Evolutionary conservation across 2,888 invertebrate species (phyloP).

Genomic region (Polydrusus pterygomalis): DNA sequence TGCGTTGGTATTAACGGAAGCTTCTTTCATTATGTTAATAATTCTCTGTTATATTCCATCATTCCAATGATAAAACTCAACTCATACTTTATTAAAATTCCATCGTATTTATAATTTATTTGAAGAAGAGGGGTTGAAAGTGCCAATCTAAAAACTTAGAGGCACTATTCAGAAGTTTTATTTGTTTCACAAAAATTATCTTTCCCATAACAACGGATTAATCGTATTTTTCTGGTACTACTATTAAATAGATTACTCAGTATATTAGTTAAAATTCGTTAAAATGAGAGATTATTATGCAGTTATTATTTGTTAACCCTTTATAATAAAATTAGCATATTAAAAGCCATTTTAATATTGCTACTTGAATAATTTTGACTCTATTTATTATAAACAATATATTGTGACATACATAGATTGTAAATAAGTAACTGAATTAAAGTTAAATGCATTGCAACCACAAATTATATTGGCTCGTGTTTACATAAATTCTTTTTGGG

Average conservation of each 20-base stretch:
- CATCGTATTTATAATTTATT: too few relatives aligned
- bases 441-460: not conserved
- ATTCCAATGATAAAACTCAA: too few relatives aligned
- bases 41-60: too few relatives aligned
- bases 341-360: not conserved
- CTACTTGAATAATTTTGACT: slow-evolving; percentile 10
- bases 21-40: too few relatives aligned
- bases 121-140: too few relatives aligned
- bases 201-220: too few relatives aligned
- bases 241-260: not conserved
- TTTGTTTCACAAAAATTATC: too few relatives aligned
- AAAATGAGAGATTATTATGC: not conserved
- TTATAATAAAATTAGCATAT: slow-evolving; percentile 2
- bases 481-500: not conserved
- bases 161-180: too few relatives aligned
- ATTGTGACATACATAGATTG: slow-evolving; percentile 5
- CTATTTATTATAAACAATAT: not conserved
- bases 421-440: slow-evolving; percentile 18
- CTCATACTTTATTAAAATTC: too few relatives aligned
- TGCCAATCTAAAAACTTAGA: too few relatives aligned
- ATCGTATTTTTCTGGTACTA: too few relatives aligned
- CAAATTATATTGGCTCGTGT: slow-evolving; percentile 5
- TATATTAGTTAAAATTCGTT: not conserved
- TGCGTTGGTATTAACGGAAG: too few relatives aligned
- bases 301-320: not conserved